These are phyloP conservation scores for Aegotheles bennettii DNA, from an alignment of 2,113 vertebrate genomes.

Conservation along the genomic window DNA sequence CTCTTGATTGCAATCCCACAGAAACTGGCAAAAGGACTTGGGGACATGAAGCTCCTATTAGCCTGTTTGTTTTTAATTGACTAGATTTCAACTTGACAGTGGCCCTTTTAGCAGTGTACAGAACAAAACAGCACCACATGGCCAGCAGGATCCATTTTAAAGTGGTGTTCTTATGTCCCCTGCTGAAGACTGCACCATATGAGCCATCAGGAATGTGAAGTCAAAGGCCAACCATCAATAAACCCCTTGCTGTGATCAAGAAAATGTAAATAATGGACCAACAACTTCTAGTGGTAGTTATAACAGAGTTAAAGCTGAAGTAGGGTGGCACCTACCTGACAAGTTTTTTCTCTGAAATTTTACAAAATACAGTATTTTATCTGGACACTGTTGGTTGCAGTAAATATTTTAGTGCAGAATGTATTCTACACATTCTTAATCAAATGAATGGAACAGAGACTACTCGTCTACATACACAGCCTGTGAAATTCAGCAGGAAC, in stretches of 20 bases:
- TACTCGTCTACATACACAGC: not conserved
- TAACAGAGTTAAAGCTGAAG: not conserved
- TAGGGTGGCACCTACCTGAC: not conserved
- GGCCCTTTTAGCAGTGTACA: not conserved
- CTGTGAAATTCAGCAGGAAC: not conserved
- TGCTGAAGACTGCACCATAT: slow-evolving; percentile 25
- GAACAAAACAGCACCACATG: slow-evolving; percentile 34
- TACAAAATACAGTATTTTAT: not conserved
- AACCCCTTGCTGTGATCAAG: slow-evolving; percentile 36
- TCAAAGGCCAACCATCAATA: slow-evolving; percentile 57
- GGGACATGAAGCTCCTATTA: not conserved
- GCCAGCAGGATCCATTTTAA: slow-evolving; percentile 43
- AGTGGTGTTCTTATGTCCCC: not conserved
- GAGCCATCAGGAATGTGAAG: slow-evolving; percentile 45
- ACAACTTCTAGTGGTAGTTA: not conserved
- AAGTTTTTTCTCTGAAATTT: not conserved
- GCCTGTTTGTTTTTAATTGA: slow-evolving; percentile 28
- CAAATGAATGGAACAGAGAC: not conserved
- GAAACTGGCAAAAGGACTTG: not conserved
- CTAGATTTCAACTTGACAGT: slow-evolving; percentile 17
- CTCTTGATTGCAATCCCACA: not conserved
- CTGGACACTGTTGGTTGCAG: not conserved
- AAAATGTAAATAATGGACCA: slow-evolving; percentile 31
- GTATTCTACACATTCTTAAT: not conserved
- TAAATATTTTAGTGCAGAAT: not conserved